Evolutionary conservation across 2,797 vertebrate species (phyloP).

Genomic region (Pipistrellus nathusii): DNA sequence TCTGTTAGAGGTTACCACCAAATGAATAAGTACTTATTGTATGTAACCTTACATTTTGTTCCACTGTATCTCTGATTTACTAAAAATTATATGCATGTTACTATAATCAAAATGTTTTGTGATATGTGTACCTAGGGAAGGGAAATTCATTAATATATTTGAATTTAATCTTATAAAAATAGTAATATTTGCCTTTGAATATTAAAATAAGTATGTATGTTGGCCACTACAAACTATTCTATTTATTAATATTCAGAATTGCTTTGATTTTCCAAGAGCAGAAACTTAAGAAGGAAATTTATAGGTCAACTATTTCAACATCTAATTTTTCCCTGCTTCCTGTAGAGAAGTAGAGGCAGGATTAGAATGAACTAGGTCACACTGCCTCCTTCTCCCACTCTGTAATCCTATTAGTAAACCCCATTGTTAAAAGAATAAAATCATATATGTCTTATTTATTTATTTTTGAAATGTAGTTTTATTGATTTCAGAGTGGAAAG

Average conservation of each 20-base stretch:
- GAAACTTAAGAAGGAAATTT: not conserved
- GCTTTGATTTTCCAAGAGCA: not conserved
- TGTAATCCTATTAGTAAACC: not conserved
- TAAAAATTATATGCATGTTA: slow-evolving; percentile 26
- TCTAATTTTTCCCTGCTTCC: not conserved
- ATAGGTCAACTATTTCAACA: not conserved
- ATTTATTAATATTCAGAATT: slow-evolving; percentile 28
- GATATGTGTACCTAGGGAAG: not conserved
- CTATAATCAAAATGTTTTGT: slow-evolving; percentile 13
- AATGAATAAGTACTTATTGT: slow-evolving; percentile 15
- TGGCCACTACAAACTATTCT: not conserved
- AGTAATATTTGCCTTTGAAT: not conserved
- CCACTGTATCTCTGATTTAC: slow-evolving; percentile 25
- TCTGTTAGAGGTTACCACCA: slow-evolving; percentile 37
- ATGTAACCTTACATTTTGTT: slow-evolving; percentile 42
- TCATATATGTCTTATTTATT: too few species aligned
- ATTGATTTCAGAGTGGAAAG: too few species aligned
- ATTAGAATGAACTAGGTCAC: not conserved
- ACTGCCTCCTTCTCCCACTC: not conserved
- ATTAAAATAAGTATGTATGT: not conserved
- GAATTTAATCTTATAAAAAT: not conserved
- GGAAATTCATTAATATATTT: not conserved
- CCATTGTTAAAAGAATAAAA: not conserved
- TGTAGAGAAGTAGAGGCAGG: not conserved
- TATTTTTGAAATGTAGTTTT: too few species aligned